A percentile compares a stretch with the other conserved stretches of the same genome.
These are phyloP conservation scores for Montipora cactus DNA, from an alignment of 64 coral and sea anemone genomes.

Conservation along the genomic window DNA sequence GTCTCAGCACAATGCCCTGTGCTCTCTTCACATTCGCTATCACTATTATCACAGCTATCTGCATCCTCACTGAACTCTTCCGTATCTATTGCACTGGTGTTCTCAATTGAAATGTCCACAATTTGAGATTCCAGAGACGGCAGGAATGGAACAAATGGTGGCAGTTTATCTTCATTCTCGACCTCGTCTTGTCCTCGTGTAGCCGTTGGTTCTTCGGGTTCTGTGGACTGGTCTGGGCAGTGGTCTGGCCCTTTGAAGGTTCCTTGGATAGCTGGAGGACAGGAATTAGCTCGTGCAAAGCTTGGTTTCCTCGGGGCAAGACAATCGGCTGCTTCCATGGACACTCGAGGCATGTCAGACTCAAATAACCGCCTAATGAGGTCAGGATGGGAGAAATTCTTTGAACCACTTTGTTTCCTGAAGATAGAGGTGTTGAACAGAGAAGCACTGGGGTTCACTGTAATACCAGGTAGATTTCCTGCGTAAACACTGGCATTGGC, in stretches of 20 bases:
- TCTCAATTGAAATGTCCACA: neutral
- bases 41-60: neutral
- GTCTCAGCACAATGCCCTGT: neutral
- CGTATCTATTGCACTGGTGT: neutral
- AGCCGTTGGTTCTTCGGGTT: neutral
- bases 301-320: neutral
- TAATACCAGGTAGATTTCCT: neutral
- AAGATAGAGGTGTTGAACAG: neutral
- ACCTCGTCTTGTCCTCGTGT: neutral
- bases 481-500: neutral
- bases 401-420: conserved; percentile 24
- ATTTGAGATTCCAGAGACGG: neutral
- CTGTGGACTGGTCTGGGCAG: neutral
- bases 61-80: neutral
- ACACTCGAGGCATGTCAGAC: neutral
- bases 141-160: neutral
- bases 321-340: neutral
- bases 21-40: neutral
- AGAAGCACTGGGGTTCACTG: neutral
- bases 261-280: conserved; percentile 14
- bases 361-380: neutral
- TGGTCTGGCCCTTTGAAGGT: neutral
- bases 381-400: conserved; percentile 61
- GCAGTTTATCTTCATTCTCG: neutral
- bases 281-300: neutral